Evolutionary conservation across 2,113 vertebrate genomes (phyloP), one percentile per base, ranked within the genome.

Genomic region (Erpornis zantholeuca): DNA sequence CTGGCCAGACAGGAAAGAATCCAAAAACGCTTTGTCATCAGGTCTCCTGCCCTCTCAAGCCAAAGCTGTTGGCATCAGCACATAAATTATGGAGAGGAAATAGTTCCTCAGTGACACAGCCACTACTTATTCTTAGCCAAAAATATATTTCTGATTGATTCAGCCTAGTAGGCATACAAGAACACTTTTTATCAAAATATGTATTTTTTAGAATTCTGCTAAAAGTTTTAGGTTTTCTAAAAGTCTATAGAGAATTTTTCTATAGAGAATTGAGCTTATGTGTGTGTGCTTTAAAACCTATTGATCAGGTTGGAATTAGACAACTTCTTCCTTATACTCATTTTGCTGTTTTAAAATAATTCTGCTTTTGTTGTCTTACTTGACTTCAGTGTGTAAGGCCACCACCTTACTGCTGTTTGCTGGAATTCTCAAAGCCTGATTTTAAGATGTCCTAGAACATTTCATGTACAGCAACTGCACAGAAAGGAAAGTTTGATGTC

Each of bases 1-100:
- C 79, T 88, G 88, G 64, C 71, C 60, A 93, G 94, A 88, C 63
- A 90, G 56, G 71, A 64, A 80, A 95, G 88, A 81, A 61, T 73
- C 72, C 72, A 80, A 88, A 91, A 83, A 7, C 0, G 45, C 88
- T 94, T 59, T 90, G 79, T 93, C 82, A 95, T 94, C 82, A 88
- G 35, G 24, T 85, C 44, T 94, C 27, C 56, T 64, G 57, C 71
- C 54, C 60, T 72, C 47, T 93, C 36, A 72, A 77, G 56, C 78
- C 57, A 11, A 79, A 90, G 33, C 31, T 95, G 78, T 88, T 95
- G 82, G 45, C 76, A 87, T 91, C 90, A 90, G 91, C 87, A 76
- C 63, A 72, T 80, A 82, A 69, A 61, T 68, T 77, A 91, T 63
- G 33, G 66, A 82, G n/a, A 61, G 68, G 79, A 87, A 86, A 70